Conservation (phyloP, 2,113 vertebrate species). For the Aleadryas rufinucha region DNA sequence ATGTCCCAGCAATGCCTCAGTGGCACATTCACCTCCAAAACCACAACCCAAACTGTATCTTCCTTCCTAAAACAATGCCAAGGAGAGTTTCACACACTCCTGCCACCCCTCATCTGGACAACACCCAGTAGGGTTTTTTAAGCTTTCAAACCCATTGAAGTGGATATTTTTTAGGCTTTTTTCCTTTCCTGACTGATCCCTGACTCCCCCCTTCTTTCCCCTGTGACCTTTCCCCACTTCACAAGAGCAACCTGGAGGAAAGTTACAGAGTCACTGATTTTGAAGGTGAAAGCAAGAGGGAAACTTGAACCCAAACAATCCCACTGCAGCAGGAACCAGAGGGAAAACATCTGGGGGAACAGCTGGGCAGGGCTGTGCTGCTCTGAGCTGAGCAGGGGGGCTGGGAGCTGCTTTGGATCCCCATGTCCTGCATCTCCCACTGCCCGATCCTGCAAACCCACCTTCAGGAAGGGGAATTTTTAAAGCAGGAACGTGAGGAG, state of each 20-base stretch:
- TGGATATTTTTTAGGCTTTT: neutral
- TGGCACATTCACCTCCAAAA: neutral
- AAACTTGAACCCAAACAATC: neutral
- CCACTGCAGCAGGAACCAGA: neutral
- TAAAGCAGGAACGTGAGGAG: accelerated
- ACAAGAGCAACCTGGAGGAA: neutral
- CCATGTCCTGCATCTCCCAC: neutral
- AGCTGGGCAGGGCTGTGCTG: neutral
- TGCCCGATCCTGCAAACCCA: neutral
- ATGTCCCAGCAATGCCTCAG: neutral
- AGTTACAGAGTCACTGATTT: neutral
- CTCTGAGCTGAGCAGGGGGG: neutral
- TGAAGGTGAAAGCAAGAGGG: neutral
- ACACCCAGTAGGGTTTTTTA: neutral
- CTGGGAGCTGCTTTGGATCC: neutral
- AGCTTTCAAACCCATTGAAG: neutral
- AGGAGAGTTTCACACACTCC: neutral
- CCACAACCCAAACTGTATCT: neutral
- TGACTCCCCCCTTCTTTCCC: neutral
- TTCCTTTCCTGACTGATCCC: neutral
- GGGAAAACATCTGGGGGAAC: neutral
- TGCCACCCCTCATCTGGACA: neutral
- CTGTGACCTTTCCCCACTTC: neutral
- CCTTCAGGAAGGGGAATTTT: accelerated
- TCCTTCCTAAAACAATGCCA: neutral